Base-by-base conservation (phyloP, 2,113 vertebrate genomes). In the Acanthochromis polyacanthus region DNA sequence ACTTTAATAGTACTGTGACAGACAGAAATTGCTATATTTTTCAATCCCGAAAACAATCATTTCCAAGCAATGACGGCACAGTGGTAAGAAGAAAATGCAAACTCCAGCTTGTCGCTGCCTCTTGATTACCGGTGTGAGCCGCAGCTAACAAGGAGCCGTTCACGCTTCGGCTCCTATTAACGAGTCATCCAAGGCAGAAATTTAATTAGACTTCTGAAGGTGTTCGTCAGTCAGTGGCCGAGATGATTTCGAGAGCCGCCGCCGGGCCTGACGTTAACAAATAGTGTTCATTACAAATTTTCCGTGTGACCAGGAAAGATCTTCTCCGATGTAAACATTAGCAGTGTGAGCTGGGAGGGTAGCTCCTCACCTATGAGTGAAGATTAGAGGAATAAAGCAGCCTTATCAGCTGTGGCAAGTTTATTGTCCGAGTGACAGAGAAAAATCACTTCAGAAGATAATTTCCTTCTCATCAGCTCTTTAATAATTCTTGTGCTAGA, bases 141-240 rank as follows among this genome's bases (percentile, higher is more conserved):
- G 76, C 82, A 76, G 88, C 91, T 91, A 94, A 93, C 84, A 87
- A 92, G 92, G 87, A 82, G 88, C 83, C 88, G 77, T 89, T 89
- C 89, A 91, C 0, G 79, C 86, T 84, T 88, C 88, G 75, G 63
- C 90, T 90, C 82, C 87, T 91, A 91, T 92, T 95, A 95, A 95
- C 81, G 51, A 89, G 79, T 91, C 88, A 90, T 88, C 86, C 84
- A 81, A 79, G 92, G 78, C 5, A 88, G 83, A 89, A 87, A 94
- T 95, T 91, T 95, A 95, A 97, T 96, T 96, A 94, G 91, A 94
- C 90, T 91, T 93, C 78, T 79, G 83, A 81, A 30, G 84, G 87
- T 77, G 81, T 67, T 66, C 48, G 91, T 87, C 71, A 79, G 88
- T 51, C 80, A 88, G 77, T 57, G 61, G 73, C 78, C 11, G 10